These are phyloP conservation scores for Silurus lanzhouensis DNA, from an alignment of 2,797 vertebrate species.

Conservation along the genomic window DNA sequence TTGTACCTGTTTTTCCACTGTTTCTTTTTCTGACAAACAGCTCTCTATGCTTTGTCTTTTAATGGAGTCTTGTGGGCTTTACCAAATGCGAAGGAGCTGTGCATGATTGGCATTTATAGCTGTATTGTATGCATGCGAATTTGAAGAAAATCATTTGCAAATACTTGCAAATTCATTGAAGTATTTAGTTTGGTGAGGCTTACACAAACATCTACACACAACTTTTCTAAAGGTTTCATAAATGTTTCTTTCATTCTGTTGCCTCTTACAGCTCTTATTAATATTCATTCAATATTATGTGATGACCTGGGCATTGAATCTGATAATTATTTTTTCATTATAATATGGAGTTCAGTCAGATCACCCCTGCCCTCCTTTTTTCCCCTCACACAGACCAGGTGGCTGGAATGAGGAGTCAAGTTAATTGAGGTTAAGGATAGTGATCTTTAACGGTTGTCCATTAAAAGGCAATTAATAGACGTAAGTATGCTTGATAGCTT, in stretches of 20 bases:
- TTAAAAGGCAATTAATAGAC: slow-evolving; percentile 79
- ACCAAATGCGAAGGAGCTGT: not conserved
- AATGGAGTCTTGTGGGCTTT: not conserved
- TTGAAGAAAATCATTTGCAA: not conserved
- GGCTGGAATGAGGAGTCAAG: slow-evolving; percentile 50
- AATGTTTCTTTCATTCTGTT: not conserved
- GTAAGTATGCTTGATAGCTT: slow-evolving; percentile 70
- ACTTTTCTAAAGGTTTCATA: not conserved
- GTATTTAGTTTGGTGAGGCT: not conserved
- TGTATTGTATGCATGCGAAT: not conserved
- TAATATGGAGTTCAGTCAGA: slow-evolving; percentile 30
- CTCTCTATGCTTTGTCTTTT: not conserved
- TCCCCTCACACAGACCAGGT: slow-evolving; percentile 21
- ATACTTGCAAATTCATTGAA: not conserved
- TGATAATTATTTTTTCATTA: slow-evolving; percentile 46
- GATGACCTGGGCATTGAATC: slow-evolving; percentile 44
- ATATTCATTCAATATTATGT: slow-evolving; percentile 41
- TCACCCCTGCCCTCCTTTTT: slow-evolving; percentile 1
- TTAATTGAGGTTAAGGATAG: slow-evolving; percentile 72
- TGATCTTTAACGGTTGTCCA: slow-evolving; percentile 78
- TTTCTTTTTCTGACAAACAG: not conserved
- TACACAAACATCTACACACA: not conserved
- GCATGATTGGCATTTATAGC: not conserved
- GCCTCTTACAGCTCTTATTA: slow-evolving; percentile 14
- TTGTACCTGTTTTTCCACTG: not conserved